Conservation (phyloP, 2,888 invertebrate genomes). For the Brachylomia viminalis region DNA sequence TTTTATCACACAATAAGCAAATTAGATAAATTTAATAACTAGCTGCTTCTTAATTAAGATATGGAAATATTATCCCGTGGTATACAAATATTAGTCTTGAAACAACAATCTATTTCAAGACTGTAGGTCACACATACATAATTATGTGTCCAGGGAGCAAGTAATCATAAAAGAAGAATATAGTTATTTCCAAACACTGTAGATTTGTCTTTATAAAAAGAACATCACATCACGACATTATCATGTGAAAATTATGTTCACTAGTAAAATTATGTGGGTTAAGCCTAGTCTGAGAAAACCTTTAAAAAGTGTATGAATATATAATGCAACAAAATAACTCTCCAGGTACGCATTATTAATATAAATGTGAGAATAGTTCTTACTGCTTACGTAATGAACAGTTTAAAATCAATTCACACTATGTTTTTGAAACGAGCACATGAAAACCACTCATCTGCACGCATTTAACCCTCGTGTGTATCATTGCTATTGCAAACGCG, state of each 20-base stretch:
- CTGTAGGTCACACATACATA: not conserved
- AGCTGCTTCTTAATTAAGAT: not conserved
- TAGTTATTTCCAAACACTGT: not conserved
- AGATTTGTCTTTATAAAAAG: not conserved
- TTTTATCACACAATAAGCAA: not conserved
- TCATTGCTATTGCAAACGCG: not conserved
- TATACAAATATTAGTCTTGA: not conserved
- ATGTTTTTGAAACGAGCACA: not conserved
- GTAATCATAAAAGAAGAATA: not conserved
- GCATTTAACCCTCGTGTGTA: not conserved
- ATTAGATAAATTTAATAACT: not conserved
- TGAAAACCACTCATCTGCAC: not conserved
- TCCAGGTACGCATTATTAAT: not conserved
- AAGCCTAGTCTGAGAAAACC: not conserved
- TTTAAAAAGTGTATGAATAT: not conserved
- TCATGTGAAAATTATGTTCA: not conserved
- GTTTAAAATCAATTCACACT: not conserved
- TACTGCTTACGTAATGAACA: too few relatives aligned
- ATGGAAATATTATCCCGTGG: conserved; percentile 15
- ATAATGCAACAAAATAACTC: not conserved
- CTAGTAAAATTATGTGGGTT: not conserved
- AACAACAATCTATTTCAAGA: not conserved
- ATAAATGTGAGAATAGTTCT: not conserved
- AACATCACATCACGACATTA: too few relatives aligned
- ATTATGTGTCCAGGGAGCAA: not conserved